These are phyloP conservation scores for Chloroclystis v-ata DNA, from an alignment of 2,888 invertebrate genomes.

Conservation along the genomic window DNA sequence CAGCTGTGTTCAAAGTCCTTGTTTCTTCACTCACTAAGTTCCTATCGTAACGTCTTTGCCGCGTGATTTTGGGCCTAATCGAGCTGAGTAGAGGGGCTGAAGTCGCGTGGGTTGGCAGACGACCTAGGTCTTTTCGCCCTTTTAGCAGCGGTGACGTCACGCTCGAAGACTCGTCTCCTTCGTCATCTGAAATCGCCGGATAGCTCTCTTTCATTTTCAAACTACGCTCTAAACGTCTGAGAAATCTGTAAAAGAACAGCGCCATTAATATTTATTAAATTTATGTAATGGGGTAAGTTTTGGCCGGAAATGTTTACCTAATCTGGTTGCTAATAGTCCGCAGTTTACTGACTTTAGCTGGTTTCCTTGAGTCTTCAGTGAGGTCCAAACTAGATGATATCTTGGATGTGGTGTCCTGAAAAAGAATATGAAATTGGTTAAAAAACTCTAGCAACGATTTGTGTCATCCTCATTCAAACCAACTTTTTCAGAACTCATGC, in stretches of 20 bases:
- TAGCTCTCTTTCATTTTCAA: constrained; percentile 82
- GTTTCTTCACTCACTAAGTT: constrained; percentile 66
- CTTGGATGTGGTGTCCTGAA: constrained; percentile 78
- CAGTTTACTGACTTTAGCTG: constrained; percentile 81
- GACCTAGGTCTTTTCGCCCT: constrained; percentile 57
- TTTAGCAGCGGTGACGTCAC: constrained; percentile 81
- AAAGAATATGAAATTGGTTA: too few relatives aligned
- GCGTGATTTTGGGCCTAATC: constrained; percentile 65
- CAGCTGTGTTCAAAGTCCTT: constrained; percentile 60
- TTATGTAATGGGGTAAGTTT: not conserved
- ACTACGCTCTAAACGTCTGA: constrained; percentile 83
- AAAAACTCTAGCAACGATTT: not conserved
- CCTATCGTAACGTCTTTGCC: constrained; percentile 68
- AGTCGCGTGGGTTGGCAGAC: constrained; percentile 60
- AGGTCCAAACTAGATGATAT: constrained; percentile 80
- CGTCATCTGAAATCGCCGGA: constrained; percentile 79
- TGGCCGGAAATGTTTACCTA: constrained; percentile 66
- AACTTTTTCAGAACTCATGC: constrained; percentile 18
- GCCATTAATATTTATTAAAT: constrained; percentile 7
- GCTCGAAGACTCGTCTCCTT: constrained; percentile 79
- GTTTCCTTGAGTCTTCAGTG: constrained; percentile 75
- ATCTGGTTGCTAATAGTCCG: constrained; percentile 87
- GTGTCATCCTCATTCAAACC: not conserved
- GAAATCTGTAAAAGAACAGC: constrained; percentile 74
- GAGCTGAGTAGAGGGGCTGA: constrained; percentile 69